A percentile compares a stretch with the other conserved stretches of the same genome.
Conservation (phyloP, 2,113 vertebrate species). For the Sylvilagus bachmani region DNA sequence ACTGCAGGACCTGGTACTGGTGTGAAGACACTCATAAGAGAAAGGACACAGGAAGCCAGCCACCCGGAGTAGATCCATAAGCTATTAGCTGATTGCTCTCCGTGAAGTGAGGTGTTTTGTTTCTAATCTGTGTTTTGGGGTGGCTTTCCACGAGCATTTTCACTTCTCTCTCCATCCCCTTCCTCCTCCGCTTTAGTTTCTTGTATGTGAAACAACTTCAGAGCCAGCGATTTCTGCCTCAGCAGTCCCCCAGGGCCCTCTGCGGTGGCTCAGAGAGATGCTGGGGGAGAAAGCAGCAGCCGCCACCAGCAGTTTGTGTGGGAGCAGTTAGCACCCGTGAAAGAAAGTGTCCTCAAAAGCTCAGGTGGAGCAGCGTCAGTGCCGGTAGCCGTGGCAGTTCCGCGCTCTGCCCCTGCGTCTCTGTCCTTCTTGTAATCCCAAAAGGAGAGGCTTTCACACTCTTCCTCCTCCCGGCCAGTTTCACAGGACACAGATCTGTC, state of each 20-base stretch:
- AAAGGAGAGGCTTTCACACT: background rate
- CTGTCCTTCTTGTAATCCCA: background rate
- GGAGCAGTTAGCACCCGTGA: background rate
- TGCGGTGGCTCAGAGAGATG: slow-evolving; percentile 61
- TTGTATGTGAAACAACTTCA: background rate
- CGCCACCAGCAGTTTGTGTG: background rate
- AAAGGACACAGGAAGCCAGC: background rate
- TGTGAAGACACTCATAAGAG: background rate
- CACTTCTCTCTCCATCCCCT: background rate
- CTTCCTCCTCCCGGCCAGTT: background rate
- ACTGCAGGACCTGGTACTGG: background rate
- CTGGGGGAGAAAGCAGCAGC: background rate
- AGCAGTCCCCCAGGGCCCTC: slow-evolving; percentile 38
- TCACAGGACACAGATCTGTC: background rate
- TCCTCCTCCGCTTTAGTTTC: slow-evolving; percentile 59
- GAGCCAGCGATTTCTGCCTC: slow-evolving; percentile 28
- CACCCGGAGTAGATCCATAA: background rate
- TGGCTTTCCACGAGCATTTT: background rate
- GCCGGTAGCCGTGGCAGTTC: background rate
- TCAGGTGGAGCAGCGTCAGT: too few relatives aligned
- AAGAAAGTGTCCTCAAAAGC: background rate
- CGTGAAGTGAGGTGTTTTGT: background rate
- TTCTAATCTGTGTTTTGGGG: background rate
- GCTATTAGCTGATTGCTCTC: background rate
- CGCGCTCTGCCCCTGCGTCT: background rate